Percentiles rank a stretch among this genome's conserved stretches.
phyloP scores from a whole-genome alignment of 2,113 vertebrate genomes.

The Trematocara macrostoma region DNA sequence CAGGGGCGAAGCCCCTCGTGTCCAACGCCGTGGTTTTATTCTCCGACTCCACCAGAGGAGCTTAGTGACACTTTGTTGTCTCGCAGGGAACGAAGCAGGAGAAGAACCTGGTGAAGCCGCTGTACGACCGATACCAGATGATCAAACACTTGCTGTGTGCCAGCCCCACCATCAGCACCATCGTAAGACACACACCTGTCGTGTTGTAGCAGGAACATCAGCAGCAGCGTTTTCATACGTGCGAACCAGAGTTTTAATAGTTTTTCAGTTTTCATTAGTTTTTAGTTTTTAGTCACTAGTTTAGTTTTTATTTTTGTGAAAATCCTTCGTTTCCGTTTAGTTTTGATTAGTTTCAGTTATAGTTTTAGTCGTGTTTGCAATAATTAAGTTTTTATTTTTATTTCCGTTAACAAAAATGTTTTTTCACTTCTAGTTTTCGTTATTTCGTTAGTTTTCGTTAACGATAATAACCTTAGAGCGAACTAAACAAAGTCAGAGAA shows the following conservation, averaged over 20 bases:
- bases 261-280: too few species aligned
- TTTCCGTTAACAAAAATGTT: too few species aligned
- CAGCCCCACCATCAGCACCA: slow-evolving; percentile 86
- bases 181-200: slow-evolving; percentile 74
- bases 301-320: too few species aligned
- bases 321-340: too few species aligned
- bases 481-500: not conserved
- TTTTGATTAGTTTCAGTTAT: too few species aligned
- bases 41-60: not conserved
- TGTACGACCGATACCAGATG: slow-evolving; percentile 90
- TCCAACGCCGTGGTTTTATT: not conserved
- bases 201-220: not conserved
- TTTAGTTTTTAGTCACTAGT: too few species aligned
- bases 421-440: too few species aligned
- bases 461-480: not conserved
- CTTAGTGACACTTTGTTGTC: not conserved
- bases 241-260: too few species aligned
- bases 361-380: too few species aligned
- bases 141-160: slow-evolving; percentile 86
- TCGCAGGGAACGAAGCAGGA: slow-evolving; percentile 82
- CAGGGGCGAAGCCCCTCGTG: rapidly evolving
- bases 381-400: too few species aligned
- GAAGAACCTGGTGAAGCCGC: slow-evolving; percentile 85
- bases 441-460: too few species aligned
- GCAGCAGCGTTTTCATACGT: not conserved